Evolutionary conservation across 2,113 vertebrate genomes (phyloP), one percentile per base, ranked within the genome.

Genomic region (Caranx melampygus): DNA sequence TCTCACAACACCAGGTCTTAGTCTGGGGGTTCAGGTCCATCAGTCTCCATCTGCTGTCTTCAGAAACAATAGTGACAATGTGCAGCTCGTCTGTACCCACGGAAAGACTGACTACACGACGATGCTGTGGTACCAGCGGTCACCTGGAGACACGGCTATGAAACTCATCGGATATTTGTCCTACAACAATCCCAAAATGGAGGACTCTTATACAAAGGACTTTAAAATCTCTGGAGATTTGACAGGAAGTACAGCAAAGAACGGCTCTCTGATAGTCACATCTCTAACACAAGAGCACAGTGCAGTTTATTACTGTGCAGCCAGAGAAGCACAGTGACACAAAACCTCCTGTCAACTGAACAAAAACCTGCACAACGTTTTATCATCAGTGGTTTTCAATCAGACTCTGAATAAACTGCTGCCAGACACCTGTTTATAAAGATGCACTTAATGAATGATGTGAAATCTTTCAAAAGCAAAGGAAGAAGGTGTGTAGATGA

Each of bases 221-320:
- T 89, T 88, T 16, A 76, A 31, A 3, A 52, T 92, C 20, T 26
- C 51, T 0, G 89, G 88, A 5, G 69, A 89, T 69, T 26, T 89
- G 31, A 1, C 51, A 26, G 75, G 37, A 2, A n/a, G 4, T 6
- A 6, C 1, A 4, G 31, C 47, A 11, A 90, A 87, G 49, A 88
- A 67, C 0, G 63, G 47, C 3, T 76, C 79, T 54, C 60, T 88
- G 0, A 0, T 6, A 0, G 12, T 86, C 12, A 1, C 26, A 2
- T 1, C 0, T 0, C 12, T 31, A 31, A n/a, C 20, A 42, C 15
- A 31, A 5, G 18, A 79, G 12, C 64, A 89, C 37, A 83, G 42
- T 3, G 88, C 78, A 0, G 45, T 87, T 16, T 93, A 92, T 63
- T 92, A 85, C 79, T 93, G 92, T 91, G 89, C 92, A 79, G 90